Conservation (phyloP, 2,888 invertebrate genomes). For the Leptinotarsa rubiginosa region DNA sequence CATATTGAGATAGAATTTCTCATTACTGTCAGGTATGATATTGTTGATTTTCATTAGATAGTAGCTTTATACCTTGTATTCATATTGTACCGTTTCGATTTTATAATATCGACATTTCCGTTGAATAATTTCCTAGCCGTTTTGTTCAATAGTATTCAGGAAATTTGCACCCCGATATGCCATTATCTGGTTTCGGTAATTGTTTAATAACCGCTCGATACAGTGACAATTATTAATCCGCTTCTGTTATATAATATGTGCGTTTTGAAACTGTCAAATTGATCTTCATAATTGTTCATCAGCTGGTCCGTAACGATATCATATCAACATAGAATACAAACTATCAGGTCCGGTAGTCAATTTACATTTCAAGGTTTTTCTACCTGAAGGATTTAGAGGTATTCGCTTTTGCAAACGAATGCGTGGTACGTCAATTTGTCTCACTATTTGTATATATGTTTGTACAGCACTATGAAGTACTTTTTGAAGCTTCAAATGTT, state of each 20-base stretch:
- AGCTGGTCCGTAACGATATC: constrained; percentile 3
- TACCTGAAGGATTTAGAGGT: not conserved
- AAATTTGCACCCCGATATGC: no score
- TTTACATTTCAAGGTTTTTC: constrained; percentile 12
- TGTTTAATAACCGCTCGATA: constrained; percentile 2
- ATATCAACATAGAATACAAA: not conserved
- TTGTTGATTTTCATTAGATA: no score
- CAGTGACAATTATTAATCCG: constrained; percentile 10
- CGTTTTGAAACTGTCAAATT: constrained; percentile 9
- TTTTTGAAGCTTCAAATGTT: constrained; percentile 9
- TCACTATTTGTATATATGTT: constrained; percentile 5
- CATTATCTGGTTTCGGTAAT: not conserved
- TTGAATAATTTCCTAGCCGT: no score
- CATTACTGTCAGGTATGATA: no score
- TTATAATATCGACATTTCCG: no score
- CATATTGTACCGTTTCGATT: no score
- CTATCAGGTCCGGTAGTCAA: not conserved
- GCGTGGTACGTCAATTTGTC: constrained; percentile 15
- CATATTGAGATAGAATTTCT: no score
- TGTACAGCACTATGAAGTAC: constrained; percentile 3
- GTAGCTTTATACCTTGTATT: no score
- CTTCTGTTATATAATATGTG: not conserved
- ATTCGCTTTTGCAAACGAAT: not conserved
- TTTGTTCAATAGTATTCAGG: no score
- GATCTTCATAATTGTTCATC: constrained; percentile 1